A percentile compares a stretch with the other conserved stretches of the same genome.
Conservation (phyloP, 2,113 vertebrate genomes). For the Paradisaea rubra region DNA sequence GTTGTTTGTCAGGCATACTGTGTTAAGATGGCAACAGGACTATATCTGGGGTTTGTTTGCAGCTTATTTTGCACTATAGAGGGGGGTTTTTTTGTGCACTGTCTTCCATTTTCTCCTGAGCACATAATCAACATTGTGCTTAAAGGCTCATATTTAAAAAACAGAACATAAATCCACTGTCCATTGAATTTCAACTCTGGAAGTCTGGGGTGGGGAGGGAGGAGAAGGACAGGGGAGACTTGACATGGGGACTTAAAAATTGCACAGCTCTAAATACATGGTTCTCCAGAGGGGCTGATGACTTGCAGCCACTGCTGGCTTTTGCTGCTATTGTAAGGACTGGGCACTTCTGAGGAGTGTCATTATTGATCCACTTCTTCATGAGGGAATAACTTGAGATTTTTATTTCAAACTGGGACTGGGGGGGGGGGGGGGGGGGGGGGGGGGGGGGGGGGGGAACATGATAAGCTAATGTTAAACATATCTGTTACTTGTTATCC, state of each 20-base stretch:
- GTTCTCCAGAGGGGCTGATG: background rate
- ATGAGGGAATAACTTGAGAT: background rate
- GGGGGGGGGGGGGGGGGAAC: background rate
- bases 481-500: background rate
- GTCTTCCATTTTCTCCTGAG: background rate
- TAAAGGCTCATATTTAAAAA: background rate
- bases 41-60: background rate
- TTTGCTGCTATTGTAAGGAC: background rate
- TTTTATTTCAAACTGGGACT: background rate
- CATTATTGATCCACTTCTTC: background rate
- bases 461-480: background rate
- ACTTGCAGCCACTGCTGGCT: background rate
- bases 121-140: background rate
- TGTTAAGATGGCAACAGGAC: background rate
- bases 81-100: fast-evolving
- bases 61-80: background rate
- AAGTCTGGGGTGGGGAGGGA: fast-evolving
- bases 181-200: background rate
- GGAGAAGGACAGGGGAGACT: background rate
- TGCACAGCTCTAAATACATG: background rate
- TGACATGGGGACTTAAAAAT: background rate
- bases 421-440: too few species aligned
- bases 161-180: background rate
- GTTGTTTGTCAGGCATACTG: background rate
- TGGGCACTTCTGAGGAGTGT: background rate